phyloP scores from a whole-genome alignment of 92 coral and sea anemone species.

The Parazoanthus atlanticus region DNA sequence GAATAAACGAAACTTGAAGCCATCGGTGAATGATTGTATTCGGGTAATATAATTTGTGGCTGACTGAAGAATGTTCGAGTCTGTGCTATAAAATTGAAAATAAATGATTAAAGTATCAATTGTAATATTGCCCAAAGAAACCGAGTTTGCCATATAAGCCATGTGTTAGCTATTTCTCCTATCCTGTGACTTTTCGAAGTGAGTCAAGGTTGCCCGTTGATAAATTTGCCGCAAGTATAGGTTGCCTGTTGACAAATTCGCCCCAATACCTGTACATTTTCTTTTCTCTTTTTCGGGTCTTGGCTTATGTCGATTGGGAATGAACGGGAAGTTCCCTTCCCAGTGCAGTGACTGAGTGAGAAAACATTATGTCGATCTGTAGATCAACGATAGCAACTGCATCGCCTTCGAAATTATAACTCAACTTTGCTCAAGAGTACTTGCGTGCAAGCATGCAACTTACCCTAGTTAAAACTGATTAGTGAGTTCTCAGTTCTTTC shows the following conservation, averaged over 20 bases:
- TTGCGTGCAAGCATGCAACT: slow-evolving; percentile 3
- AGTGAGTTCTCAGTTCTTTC: background rate
- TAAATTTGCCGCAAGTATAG: background rate
- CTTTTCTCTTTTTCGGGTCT: background rate
- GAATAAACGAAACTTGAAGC: background rate
- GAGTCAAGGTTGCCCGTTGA: background rate
- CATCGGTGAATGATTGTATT: background rate
- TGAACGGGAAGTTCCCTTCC: too few species aligned
- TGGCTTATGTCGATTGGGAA: too few species aligned
- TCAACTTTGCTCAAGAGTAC: background rate
- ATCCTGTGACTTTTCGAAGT: background rate
- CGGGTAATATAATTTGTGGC: background rate
- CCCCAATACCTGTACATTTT: background rate
- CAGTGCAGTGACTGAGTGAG: background rate
- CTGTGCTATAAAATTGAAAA: too few species aligned
- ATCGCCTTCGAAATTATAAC: background rate
- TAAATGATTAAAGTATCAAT: too few species aligned
- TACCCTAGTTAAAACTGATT: background rate
- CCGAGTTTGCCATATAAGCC: background rate
- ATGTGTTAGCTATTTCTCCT: background rate
- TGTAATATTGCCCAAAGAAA: background rate
- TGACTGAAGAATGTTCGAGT: background rate
- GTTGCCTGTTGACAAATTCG: background rate
- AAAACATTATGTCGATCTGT: background rate
- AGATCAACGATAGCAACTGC: background rate